phyloP scores from a whole-genome alignment of 2,797 vertebrate genomes.

The Glyptemys insculpta region DNA sequence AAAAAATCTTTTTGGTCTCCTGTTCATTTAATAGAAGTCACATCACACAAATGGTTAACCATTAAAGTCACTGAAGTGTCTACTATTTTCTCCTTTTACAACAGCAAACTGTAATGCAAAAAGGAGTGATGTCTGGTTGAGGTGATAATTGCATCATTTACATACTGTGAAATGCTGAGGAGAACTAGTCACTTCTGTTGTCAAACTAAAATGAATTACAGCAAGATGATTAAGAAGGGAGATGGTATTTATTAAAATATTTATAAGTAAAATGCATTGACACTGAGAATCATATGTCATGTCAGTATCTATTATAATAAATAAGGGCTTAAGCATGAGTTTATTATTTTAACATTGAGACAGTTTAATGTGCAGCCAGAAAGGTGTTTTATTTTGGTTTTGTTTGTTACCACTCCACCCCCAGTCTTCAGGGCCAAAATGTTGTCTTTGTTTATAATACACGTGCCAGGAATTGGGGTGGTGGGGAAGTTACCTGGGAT shows the following conservation, averaged over 20 bases:
- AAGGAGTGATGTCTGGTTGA: background rate
- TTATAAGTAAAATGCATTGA: conserved; percentile 36
- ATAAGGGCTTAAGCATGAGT: background rate
- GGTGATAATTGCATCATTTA: conserved; percentile 54
- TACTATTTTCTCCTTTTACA: background rate
- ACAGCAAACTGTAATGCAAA: conserved; percentile 1
- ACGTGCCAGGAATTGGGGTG: background rate
- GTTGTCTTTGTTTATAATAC: background rate
- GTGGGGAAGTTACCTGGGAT: background rate
- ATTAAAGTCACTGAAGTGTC: background rate
- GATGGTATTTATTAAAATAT: conserved; percentile 21
- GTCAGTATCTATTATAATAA: background rate
- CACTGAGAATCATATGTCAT: background rate
- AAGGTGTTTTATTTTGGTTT: background rate
- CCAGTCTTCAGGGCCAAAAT: background rate
- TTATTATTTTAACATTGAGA: background rate
- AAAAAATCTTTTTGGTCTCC: background rate
- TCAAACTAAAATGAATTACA: background rate
- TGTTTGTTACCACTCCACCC: background rate
- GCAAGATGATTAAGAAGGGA: background rate
- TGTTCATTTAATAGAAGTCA: conserved; percentile 42
- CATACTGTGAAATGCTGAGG: background rate
- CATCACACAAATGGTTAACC: conserved; percentile 22
- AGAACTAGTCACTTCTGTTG: background rate
- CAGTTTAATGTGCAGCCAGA: background rate